These are phyloP conservation scores for Mastacembelus armatus DNA, from an alignment of 2,797 vertebrate species.

Conservation along the genomic window DNA sequence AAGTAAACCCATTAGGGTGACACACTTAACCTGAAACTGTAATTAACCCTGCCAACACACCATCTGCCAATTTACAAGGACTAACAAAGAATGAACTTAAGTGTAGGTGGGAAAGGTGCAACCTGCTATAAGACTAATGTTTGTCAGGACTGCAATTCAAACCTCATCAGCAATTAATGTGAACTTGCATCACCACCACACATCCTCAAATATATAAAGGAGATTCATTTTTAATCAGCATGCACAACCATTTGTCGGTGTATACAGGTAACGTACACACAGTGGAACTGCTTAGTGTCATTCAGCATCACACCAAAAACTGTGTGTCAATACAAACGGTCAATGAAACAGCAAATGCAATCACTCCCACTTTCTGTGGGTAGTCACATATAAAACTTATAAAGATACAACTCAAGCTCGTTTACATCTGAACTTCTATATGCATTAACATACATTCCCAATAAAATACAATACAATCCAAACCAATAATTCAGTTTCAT, in stretches of 20 bases:
- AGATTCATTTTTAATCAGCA: too few relatives aligned
- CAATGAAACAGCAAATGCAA: background rate
- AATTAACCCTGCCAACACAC: background rate
- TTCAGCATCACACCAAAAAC: too few relatives aligned
- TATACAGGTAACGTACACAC: background rate
- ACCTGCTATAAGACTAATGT: conserved; percentile 1
- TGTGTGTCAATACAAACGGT: too few relatives aligned
- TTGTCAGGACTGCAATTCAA: conserved; percentile 9
- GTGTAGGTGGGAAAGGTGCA: background rate
- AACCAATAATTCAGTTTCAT: background rate
- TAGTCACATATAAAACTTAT: too few relatives aligned
- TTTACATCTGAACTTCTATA: too few relatives aligned
- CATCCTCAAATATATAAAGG: too few relatives aligned
- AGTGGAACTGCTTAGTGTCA: background rate
- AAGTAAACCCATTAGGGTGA: conserved; percentile 41
- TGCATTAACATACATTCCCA: too few relatives aligned
- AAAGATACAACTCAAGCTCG: too few relatives aligned
- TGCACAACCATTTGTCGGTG: background rate
- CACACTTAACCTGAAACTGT: background rate
- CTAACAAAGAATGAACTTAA: conserved; percentile 8
- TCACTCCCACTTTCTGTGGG: background rate
- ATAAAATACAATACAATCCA: too few relatives aligned
- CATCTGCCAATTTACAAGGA: background rate
- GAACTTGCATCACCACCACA: too few relatives aligned
- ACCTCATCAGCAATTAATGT: conserved; percentile 31